phyloP scores from a whole-genome alignment of 2,888 invertebrate genomes.

The Epirrhoe tristata region DNA sequence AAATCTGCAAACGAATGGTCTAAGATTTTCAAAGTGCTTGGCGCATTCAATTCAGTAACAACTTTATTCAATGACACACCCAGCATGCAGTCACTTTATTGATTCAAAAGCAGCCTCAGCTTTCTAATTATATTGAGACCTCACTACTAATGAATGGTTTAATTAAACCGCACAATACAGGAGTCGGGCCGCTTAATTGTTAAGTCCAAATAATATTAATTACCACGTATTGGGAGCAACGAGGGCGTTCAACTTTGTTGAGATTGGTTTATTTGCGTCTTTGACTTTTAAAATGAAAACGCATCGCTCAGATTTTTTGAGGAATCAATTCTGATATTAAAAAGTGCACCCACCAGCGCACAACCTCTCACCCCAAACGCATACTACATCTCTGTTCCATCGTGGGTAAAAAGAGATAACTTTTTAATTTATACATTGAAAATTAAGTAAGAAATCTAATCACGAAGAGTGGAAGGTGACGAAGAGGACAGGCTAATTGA shows the following conservation, averaged over 20 bases:
- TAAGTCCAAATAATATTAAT: conserved; percentile 48
- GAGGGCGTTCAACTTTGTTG: conserved; percentile 31
- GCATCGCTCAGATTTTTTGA: too few relatives aligned
- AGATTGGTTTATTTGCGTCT: conserved; percentile 5
- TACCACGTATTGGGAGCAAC: conserved; percentile 29
- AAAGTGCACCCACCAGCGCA: too few relatives aligned
- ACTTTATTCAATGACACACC: neutral
- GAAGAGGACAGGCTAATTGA: too few relatives aligned
- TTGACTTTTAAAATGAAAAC: too few relatives aligned
- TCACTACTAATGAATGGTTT: conserved; percentile 45
- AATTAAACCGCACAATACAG: conserved; percentile 48
- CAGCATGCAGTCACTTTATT: conserved; percentile 25
- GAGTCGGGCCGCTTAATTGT: conserved; percentile 44
- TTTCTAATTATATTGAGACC: conserved; percentile 38
- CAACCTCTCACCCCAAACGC: too few relatives aligned
- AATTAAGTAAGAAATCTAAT: too few relatives aligned
- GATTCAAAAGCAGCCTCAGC: conserved; percentile 34
- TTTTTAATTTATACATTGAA: too few relatives aligned
- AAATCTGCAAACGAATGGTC: neutral
- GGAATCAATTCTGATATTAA: too few relatives aligned
- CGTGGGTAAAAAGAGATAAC: too few relatives aligned
- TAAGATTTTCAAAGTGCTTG: neutral
- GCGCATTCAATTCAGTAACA: neutral
- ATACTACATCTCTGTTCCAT: too few relatives aligned
- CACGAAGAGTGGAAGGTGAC: too few relatives aligned